phyloP scores from a whole-genome alignment of 1,140 invertebrate genomes.

The Cydia pomonella region DNA sequence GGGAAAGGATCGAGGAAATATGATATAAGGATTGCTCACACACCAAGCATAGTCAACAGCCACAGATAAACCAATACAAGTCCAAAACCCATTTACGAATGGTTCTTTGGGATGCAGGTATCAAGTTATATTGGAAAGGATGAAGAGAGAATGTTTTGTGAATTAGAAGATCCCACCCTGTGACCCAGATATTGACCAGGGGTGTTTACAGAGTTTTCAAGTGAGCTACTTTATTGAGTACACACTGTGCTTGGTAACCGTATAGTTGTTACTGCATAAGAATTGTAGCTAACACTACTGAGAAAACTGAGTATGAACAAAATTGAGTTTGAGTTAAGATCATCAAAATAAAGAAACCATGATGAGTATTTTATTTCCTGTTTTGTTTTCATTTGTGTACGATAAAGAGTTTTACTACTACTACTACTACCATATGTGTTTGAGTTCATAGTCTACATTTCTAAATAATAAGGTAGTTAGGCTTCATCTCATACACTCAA shows the following conservation, averaged over 20 bases:
- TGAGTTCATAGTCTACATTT: too few relatives aligned
- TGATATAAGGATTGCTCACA: neutral
- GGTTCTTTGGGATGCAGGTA: neutral
- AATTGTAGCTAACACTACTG: too few relatives aligned
- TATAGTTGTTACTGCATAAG: conserved; percentile 2
- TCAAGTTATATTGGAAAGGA: neutral
- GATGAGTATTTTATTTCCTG: too few relatives aligned
- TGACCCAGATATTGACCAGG: conserved; percentile 16
- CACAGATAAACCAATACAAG: neutral
- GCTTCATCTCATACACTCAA: too few relatives aligned
- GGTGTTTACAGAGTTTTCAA: conserved; percentile 28
- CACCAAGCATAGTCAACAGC: neutral
- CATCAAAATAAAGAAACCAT: too few relatives aligned
- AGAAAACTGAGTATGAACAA: too few relatives aligned
- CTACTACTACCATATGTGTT: too few relatives aligned
- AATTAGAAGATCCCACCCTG: neutral
- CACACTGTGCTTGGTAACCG: neutral
- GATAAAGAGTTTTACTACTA: too few relatives aligned
- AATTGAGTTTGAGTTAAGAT: too few relatives aligned
- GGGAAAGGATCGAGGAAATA: conserved; percentile 25
- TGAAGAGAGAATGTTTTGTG: neutral
- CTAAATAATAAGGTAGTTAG: too few relatives aligned
- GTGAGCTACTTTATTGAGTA: neutral
- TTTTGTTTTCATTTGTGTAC: too few relatives aligned
- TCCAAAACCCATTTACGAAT: neutral